These are phyloP conservation scores for Ephestia elutella DNA, from an alignment of 1,140 invertebrate genomes.

Conservation along the genomic window DNA sequence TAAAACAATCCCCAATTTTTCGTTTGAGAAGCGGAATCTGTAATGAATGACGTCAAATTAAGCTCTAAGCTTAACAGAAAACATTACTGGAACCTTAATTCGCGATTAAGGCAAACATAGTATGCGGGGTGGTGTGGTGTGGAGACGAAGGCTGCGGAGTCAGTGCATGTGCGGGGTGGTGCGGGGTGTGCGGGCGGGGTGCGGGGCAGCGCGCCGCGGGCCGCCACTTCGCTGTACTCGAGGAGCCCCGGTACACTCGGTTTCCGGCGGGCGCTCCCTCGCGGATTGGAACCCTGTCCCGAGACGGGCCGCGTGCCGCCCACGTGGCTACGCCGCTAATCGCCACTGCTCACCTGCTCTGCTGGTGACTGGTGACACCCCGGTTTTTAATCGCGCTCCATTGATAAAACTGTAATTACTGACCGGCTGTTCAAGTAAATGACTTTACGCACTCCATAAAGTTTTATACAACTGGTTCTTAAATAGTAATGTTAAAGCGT, in stretches of 20 bases:
- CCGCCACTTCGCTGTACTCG: constrained; percentile 68
- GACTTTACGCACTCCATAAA: constrained; percentile 12
- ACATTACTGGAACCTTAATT: constrained; percentile 71
- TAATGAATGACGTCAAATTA: constrained; percentile 66
- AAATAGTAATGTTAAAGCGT: constrained; percentile 8
- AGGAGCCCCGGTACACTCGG: constrained; percentile 69
- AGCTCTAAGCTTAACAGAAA: constrained; percentile 63
- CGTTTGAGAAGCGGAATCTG: constrained; percentile 27
- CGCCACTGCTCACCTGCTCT: constrained; percentile 35
- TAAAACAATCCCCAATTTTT: constrained; percentile 15
- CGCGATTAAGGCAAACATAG: constrained; percentile 72
- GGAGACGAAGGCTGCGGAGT: constrained; percentile 64
- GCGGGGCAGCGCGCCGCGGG: constrained; percentile 51
- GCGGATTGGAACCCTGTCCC: constrained; percentile 57
- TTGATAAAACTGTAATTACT: constrained; percentile 59
- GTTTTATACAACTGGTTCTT: constrained; percentile 9
- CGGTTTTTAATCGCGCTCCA: constrained; percentile 43
- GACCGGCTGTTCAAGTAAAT: constrained; percentile 33
- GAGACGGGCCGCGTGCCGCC: constrained; percentile 51
- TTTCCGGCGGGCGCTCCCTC: constrained; percentile 68
- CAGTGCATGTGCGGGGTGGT: constrained; percentile 58
- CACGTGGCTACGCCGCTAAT: constrained; percentile 42
- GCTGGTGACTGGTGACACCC: constrained; percentile 49
- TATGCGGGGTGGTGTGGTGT: constrained; percentile 74
- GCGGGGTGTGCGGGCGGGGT: constrained; percentile 31